Base-by-base conservation (phyloP, 2,888 invertebrate species). In the Drosophila kokeensis region DNA sequence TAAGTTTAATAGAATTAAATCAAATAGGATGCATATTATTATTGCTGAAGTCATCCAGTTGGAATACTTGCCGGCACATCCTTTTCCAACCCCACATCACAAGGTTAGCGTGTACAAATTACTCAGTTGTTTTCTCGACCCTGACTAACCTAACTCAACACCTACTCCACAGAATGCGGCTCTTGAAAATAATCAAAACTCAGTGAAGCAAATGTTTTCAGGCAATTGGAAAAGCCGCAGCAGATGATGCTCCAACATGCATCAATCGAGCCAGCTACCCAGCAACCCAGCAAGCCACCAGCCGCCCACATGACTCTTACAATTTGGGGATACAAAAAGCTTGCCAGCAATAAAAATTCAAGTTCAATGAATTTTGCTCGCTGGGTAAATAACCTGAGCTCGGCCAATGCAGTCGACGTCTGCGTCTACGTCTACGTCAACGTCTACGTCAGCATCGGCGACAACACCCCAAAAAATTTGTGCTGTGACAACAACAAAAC, bases 381-480 rank as follows among this genome's bases (percentile, higher is more conserved):
- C 67, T 86, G 82, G 85, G 87, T 87, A 85, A 85, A 87, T 77
- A 85, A 87, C 85, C 87, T 82, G 69, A 73, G 53, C 69, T 76
- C 76, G 76, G 68, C 54, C 73, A 45, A 49, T 65, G 65, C 48
- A 64, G 76, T 62, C 63, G 27, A 29, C 58, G 66, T 61, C 49
- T 63, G 4, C 62, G 54, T 48, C 59, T 61, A 42, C 48, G 36
- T 55, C 52, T 58, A 48, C 53, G 30, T 27, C 52, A 57, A 48
- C 67, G 29, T 40, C 49, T 27, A 24, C 36, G 30, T 45, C 55
- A 24, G 30, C 67, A 21, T 30, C 32, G 67, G 63, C 76, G 82
- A 73, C 84, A 82, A 84, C 87, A 86, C 83, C 87, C 83, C 64
- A 61, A 78, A 82, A 69, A 69, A 42, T 21, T 57, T 11, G 24